These are phyloP conservation scores for Gallinago undulata DNA, from an alignment of 2,113 vertebrate species.

Conservation along the genomic window DNA sequence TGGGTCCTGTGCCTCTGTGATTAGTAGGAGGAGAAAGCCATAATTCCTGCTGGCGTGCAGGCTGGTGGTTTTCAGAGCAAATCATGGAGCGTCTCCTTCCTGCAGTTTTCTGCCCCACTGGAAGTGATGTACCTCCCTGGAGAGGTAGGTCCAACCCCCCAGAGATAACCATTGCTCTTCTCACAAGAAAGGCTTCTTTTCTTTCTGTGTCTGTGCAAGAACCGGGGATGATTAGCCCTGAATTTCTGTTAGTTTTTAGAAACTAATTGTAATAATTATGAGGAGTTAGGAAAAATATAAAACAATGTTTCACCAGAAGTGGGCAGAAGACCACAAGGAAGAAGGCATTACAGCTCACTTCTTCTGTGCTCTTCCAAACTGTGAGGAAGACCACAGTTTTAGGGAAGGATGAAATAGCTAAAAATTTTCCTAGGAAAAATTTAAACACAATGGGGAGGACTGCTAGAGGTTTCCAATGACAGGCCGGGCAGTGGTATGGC, in stretches of 20 bases:
- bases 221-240: neutral
- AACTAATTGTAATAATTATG: neutral
- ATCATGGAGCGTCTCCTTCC: neutral
- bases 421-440: neutral
- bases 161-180: neutral
- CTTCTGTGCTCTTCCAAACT: neutral
- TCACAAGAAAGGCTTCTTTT: neutral
- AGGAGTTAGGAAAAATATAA: neutral
- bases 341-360: neutral
- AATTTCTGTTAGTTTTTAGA: neutral
- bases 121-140: neutral
- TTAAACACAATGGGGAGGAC: neutral
- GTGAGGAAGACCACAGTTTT: neutral
- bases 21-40: neutral
- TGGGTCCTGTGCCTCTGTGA: neutral
- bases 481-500: neutral
- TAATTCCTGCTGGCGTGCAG: accelerated
- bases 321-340: neutral
- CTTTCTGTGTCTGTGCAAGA: neutral
- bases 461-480: neutral
- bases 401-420: neutral
- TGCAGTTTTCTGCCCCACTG: neutral
- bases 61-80: neutral
- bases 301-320: neutral
- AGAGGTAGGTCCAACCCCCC: neutral